These are phyloP conservation scores for Sylvia borin DNA, from an alignment of 2,797 vertebrate genomes.

Conservation along the genomic window DNA sequence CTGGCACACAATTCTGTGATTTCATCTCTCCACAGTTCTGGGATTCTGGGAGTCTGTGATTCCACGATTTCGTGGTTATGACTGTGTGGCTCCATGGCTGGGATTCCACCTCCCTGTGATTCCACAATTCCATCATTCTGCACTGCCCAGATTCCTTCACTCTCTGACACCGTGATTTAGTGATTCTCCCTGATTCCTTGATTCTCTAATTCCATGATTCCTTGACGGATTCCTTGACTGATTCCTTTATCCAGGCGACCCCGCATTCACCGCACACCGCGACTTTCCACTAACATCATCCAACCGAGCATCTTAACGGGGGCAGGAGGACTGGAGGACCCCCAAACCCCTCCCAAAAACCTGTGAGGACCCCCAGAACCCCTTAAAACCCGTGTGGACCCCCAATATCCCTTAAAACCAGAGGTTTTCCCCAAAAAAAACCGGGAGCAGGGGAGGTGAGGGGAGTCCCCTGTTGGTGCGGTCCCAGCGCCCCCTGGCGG, in stretches of 20 bases:
- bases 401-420: no score
- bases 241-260: accelerated
- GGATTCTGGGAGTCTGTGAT: background rate
- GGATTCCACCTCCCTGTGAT: no score
- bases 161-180: no score
- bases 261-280: accelerated
- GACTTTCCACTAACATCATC: background rate
- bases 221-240: background rate
- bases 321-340: accelerated
- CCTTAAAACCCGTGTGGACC: no score
- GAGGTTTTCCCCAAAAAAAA: no score
- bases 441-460: no score
- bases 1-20: background rate
- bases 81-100: no score
- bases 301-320: no score
- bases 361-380: accelerated
- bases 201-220: background rate
- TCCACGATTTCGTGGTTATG: background rate
- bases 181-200: background rate
- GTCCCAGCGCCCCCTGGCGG: background rate
- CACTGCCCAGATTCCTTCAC: background rate
- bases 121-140: no score
- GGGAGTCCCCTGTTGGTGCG: background rate
- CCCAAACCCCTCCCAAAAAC: background rate
- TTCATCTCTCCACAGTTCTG: background rate